Evolutionary conservation across 2,888 invertebrate species (phyloP).

Genomic region (Caenorhabditis japonica): DNA sequence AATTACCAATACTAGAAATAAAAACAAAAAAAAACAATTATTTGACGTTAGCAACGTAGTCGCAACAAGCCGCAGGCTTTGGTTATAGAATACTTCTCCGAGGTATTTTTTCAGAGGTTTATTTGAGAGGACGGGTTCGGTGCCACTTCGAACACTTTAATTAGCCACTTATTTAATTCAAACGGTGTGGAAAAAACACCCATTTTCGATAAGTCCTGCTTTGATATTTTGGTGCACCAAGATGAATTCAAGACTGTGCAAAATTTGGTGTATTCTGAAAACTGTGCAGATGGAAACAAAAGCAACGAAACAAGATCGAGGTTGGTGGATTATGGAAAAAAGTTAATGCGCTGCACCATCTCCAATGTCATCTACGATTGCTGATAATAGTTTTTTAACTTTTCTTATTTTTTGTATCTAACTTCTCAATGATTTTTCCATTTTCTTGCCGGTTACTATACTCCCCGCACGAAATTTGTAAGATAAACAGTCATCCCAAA

Average conservation of each 20-base stretch:
- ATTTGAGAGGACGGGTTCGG: conserved; percentile 11
- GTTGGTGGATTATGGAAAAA: conserved; percentile 20
- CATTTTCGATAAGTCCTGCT: neutral
- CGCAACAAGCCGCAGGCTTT: too few species aligned
- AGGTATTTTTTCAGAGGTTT: neutral
- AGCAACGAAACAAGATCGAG: conserved; percentile 10
- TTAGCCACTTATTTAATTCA: conserved; percentile 12
- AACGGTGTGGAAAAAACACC: neutral
- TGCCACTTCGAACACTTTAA: conserved; percentile 9
- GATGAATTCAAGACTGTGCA: neutral
- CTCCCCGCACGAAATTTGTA: too few species aligned
- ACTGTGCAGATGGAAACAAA: conserved; percentile 2
- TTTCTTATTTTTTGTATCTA: neutral
- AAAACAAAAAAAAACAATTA: too few species aligned
- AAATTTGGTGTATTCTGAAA: conserved; percentile 9
- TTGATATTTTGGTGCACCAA: conserved; percentile 6
- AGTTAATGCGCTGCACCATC: conserved; percentile 5
- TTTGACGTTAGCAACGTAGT: too few species aligned
- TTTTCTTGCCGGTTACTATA: too few species aligned
- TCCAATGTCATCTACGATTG: neutral
- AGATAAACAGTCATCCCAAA: too few species aligned
- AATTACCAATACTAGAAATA: too few species aligned
- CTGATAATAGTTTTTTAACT: neutral
- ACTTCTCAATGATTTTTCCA: too few species aligned
- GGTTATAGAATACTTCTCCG: too few species aligned